Evolutionary conservation across 1,140 invertebrate species (phyloP).

Genomic region (Neodiprion lecontei): DNA sequence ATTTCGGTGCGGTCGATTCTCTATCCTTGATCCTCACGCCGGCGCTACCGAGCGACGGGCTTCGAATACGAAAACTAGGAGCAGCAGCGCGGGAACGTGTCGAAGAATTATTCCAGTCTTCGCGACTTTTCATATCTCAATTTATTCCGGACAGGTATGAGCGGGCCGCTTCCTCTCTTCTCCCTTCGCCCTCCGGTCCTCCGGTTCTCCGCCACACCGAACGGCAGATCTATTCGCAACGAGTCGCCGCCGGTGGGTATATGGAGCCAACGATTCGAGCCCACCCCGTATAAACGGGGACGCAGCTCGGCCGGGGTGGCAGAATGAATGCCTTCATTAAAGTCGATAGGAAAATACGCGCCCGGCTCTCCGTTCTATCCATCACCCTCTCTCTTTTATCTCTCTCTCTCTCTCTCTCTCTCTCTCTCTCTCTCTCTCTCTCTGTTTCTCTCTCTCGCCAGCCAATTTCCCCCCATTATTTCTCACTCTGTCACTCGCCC

Average conservation of each 20-base stretch:
- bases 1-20: too few relatives aligned
- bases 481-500: background rate
- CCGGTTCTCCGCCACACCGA: background rate
- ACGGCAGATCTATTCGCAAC: background rate
- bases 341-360: slow-evolving; percentile 7
- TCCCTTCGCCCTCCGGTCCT: background rate
- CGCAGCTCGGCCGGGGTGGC: background rate
- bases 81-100: too few relatives aligned
- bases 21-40: too few relatives aligned
- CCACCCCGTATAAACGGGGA: background rate
- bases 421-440: background rate
- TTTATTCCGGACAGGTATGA: background rate
- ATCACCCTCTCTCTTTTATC: background rate
- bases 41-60: too few relatives aligned
- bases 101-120: too few relatives aligned
- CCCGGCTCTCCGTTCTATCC: background rate
- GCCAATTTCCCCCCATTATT: slow-evolving; percentile 7
- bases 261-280: background rate
- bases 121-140: too few relatives aligned
- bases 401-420: background rate
- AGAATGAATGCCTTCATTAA: slow-evolving; percentile 5
- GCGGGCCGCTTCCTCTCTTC: background rate
- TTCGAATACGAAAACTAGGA: too few relatives aligned
- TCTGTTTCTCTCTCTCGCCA: background rate
- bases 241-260: background rate